Evolutionary conservation across 2,113 vertebrate species (phyloP), one percentile per base, ranked within the genome.

Genomic region (Solea senegalensis): DNA sequence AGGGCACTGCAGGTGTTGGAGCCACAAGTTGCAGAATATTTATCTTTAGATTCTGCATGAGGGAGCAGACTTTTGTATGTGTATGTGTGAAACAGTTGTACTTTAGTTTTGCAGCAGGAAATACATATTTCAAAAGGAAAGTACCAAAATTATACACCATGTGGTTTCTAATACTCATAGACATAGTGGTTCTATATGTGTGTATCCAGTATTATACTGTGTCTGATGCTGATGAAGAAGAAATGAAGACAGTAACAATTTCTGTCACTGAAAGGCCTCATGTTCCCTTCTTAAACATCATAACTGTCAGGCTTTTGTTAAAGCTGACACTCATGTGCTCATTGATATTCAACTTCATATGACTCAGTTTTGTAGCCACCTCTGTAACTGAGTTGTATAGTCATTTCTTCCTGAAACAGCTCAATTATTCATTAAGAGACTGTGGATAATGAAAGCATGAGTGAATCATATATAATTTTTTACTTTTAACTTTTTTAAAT

Each of bases 241-340:
- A 70, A 57, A 49, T 62, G 21, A 67, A 65, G 76, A 50, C 71
- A 62, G 39, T 34, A 50, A 69, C 77, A 69, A 1, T 55, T 50
- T 58, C 55, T 89, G 73, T 87, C 81, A 65, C 61, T 68, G 64
- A 72, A 75, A 80, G 60, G 15, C n/a, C 48, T 57, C 43, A 69
- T 72, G 44, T 62, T 72, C 58, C 48, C 41, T 53, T 48, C 63
- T 26, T 51, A 12, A 68, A 16, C 73, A 65, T 45, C 53, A 77
- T 56, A 62, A 46, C 77, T 80, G 83, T 82, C 80, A 85, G 77
- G 72, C 75, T 73, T 88, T 86, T 85, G 78, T 85, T 69, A 21
- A 27, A n/a, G 74, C 79, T 77, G 74, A 86, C 77, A 81, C 75
- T 66, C 27, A 21, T 43, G 61, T 54, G 52, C 74, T 89, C 75